Percentiles rank a stretch among this genome's conserved stretches.
phyloP scores from a whole-genome alignment of 2,797 vertebrate species.

The Syngnathus acus region DNA sequence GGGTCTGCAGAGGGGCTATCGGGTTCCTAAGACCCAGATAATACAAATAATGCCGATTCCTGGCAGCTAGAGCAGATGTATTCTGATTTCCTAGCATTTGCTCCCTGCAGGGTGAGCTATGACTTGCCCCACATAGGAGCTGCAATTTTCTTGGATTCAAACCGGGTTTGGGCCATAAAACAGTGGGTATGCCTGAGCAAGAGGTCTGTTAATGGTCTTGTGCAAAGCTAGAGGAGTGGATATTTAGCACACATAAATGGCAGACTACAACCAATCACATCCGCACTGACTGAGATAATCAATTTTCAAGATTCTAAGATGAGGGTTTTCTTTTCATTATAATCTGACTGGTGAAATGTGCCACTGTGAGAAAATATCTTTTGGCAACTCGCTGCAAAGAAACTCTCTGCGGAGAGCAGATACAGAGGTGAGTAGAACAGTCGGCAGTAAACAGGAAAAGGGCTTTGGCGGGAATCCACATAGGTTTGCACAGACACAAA shows the following conservation, averaged over 20 bases:
- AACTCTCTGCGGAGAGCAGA: slow-evolving; percentile 50
- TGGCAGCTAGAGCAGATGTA: slow-evolving; percentile 30
- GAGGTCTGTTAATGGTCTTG: slow-evolving; percentile 13
- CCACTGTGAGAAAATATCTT: slow-evolving; percentile 49
- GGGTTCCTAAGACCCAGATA: slow-evolving; percentile 20
- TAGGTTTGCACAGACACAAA: slow-evolving; percentile 40
- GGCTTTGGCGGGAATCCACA: slow-evolving; percentile 43
- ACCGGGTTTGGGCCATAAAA: slow-evolving; percentile 22
- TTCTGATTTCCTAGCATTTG: slow-evolving; percentile 26
- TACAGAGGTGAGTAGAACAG: slow-evolving; percentile 55
- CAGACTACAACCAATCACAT: slow-evolving; percentile 25
- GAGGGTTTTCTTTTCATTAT: slow-evolving; percentile 48
- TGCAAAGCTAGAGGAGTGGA: slow-evolving; percentile 6
- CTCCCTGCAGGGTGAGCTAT: slow-evolving; percentile 27
- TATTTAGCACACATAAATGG: slow-evolving; percentile 24
- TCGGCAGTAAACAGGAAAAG: slow-evolving; percentile 47
- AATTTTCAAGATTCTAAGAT: slow-evolving; percentile 38
- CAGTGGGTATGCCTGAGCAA: slow-evolving; percentile 23
- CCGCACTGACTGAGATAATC: slow-evolving; percentile 36
- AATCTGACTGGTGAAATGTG: slow-evolving; percentile 54
- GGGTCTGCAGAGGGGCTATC: slow-evolving; percentile 29
- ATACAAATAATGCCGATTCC: slow-evolving; percentile 23
- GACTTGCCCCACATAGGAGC: slow-evolving; percentile 15
- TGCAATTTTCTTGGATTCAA: slow-evolving; percentile 30
- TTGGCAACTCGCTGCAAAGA: slow-evolving; percentile 50